phyloP scores from a whole-genome alignment of 2,888 invertebrate genomes.

The Dione juno region DNA sequence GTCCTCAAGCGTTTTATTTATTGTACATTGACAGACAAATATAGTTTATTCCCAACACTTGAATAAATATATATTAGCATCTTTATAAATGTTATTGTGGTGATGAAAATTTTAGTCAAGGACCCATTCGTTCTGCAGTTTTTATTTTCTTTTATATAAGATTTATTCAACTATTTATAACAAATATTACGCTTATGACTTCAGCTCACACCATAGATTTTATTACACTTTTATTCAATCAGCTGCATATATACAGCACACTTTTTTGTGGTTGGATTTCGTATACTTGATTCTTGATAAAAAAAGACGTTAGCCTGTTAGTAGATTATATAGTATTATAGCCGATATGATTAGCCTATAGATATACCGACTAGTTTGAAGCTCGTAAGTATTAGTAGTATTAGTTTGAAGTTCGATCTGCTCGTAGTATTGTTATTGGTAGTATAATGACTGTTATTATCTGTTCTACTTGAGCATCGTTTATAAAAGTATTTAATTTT shows the following conservation, averaged over 20 bases:
- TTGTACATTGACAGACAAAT: background rate
- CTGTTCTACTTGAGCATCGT: background rate
- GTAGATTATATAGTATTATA: too few species aligned
- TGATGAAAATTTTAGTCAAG: conserved; percentile 58
- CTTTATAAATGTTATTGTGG: conserved; percentile 47
- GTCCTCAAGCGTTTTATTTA: conserved; percentile 3
- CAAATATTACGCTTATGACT: background rate
- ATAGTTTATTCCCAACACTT: conserved; percentile 51
- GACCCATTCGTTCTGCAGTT: conserved; percentile 47
- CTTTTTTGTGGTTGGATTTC: background rate
- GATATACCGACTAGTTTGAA: too few species aligned
- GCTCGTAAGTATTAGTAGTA: too few species aligned
- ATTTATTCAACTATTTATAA: background rate
- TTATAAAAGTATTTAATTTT: too few species aligned
- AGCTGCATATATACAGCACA: background rate
- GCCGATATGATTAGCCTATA: too few species aligned
- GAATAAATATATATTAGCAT: conserved; percentile 52
- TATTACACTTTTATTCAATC: background rate
- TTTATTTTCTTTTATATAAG: conserved; percentile 1
- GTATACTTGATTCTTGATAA: too few species aligned
- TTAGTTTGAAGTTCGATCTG: too few species aligned
- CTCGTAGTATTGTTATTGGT: too few species aligned
- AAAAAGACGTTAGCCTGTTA: background rate
- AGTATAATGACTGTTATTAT: too few species aligned
- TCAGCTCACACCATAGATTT: background rate